Conservation (phyloP, 2,888 invertebrate species). For the Nowickia ferox region DNA sequence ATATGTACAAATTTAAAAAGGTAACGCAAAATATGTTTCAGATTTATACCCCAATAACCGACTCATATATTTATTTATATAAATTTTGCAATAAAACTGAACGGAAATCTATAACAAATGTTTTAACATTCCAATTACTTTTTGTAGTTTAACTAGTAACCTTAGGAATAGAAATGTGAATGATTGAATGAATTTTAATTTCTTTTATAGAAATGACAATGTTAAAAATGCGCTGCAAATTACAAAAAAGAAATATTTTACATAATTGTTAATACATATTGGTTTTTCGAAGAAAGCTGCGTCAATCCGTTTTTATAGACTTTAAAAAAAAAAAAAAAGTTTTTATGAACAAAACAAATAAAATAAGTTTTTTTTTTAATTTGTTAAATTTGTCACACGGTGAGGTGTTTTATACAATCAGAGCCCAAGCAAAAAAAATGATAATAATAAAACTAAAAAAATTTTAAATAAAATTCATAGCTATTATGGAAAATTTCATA, state of each 20-base stretch:
- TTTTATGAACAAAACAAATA: too few species aligned
- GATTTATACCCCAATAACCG: background rate
- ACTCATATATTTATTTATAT: background rate
- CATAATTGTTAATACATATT: slow-evolving; percentile 12
- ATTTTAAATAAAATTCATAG: too few species aligned
- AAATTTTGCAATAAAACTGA: slow-evolving; percentile 37
- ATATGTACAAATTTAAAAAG: background rate
- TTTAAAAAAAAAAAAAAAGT: too few species aligned
- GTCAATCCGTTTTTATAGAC: too few species aligned
- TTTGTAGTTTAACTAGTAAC: slow-evolving; percentile 27
- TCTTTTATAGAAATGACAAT: slow-evolving; percentile 50
- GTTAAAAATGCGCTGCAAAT: slow-evolving; percentile 77
- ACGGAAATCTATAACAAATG: background rate
- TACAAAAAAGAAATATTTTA: slow-evolving; percentile 37
- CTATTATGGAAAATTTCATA: too few species aligned
- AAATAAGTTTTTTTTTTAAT: too few species aligned
- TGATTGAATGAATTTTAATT: slow-evolving; percentile 10
- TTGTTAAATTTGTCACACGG: too few species aligned
- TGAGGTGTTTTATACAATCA: too few species aligned
- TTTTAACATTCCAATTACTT: background rate
- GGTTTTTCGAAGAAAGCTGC: too few species aligned
- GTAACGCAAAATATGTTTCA: background rate
- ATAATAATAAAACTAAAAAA: too few species aligned
- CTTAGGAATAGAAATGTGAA: slow-evolving; percentile 26
- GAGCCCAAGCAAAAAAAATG: too few species aligned